A percentile compares a stretch with the other conserved stretches of the same genome.
phyloP scores from a whole-genome alignment of 2,888 invertebrate species.

The Metallyticus violacea region DNA sequence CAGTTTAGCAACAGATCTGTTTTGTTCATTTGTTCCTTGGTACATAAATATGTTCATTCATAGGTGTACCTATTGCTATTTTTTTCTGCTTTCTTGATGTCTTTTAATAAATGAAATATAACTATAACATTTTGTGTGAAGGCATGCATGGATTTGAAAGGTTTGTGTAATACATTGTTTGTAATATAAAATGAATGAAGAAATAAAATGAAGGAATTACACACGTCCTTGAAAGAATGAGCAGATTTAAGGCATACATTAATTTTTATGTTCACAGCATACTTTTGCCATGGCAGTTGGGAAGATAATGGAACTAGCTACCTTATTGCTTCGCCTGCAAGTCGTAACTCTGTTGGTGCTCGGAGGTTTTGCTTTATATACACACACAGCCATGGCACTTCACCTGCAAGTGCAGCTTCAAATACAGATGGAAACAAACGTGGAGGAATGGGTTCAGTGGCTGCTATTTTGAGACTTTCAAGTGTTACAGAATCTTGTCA shows the following conservation, averaged over 20 bases:
- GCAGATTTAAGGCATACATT: background rate
- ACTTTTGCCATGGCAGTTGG: constrained; percentile 88
- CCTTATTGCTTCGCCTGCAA: constrained; percentile 74
- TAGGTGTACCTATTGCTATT: too few species aligned
- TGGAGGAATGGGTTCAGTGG: constrained; percentile 39
- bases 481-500: constrained; percentile 58
- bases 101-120: too few species aligned
- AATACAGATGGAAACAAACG: background rate
- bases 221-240: too few species aligned
- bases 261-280: constrained; percentile 56
- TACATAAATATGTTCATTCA: too few species aligned
- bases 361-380: constrained; percentile 64
- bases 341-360: constrained; percentile 56
- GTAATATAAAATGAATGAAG: too few species aligned
- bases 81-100: too few species aligned
- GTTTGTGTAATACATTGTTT: too few species aligned
- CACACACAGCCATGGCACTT: constrained; percentile 39
- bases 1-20: too few species aligned
- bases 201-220: too few species aligned
- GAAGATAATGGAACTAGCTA: constrained; percentile 82
- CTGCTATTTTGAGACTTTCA: constrained; percentile 48
- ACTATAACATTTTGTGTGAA: too few species aligned
- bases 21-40: too few species aligned
- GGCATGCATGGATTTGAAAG: too few species aligned
- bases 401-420: constrained; percentile 29